Base-by-base conservation (phyloP, 2,888 invertebrate species). In the Idaea dimidiata region DNA sequence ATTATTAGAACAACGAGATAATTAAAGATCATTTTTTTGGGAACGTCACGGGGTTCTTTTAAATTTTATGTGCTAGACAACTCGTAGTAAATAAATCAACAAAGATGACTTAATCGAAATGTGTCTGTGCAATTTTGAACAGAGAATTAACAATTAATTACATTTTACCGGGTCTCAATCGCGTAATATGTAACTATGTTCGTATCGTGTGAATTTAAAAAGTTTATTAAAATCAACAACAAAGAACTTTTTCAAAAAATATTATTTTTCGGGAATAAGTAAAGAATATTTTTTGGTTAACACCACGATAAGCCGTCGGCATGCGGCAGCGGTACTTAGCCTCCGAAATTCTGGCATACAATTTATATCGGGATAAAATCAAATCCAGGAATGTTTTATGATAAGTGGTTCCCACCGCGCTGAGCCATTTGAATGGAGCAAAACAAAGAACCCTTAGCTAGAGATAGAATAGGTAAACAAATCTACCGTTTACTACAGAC, bases 401-500 rank as follows among this genome's bases (percentile, higher is more conserved):
- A 43, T 43, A 43, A 43, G 43, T 43, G 43, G 43, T 43, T 43
- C 10, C 10, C 43, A 43, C 43, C 43, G 43, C 43, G 43, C 43
- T 10, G 43, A 8, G 43, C 43, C 14, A 43, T 43, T 43, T 43
- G 43, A 8, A 43, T 43, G 43, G 43, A 43, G 14, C 18, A n/a
- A 17, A 56, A n/a, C 18, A 57, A 57, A 57, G 7, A 16, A 31
- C 17, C 16, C 57, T 57, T 57, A 57, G 16, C 3, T 57, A 57
- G 10, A 57, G 57, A 18, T 57, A 16, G 4, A 8, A 57, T n/a
- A 57, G 16, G 24, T 18, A 43, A 5, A 43, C 43, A 43, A 14
- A 43, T 43, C 43, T 10, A 43, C 43, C 43, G 10, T 14, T 43
- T 43, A 43, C 43, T 43, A 43, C 1, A 0, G 43, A 14, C 10